phyloP scores from a whole-genome alignment of 92 coral and sea anemone species.

The Muricea muricata region DNA sequence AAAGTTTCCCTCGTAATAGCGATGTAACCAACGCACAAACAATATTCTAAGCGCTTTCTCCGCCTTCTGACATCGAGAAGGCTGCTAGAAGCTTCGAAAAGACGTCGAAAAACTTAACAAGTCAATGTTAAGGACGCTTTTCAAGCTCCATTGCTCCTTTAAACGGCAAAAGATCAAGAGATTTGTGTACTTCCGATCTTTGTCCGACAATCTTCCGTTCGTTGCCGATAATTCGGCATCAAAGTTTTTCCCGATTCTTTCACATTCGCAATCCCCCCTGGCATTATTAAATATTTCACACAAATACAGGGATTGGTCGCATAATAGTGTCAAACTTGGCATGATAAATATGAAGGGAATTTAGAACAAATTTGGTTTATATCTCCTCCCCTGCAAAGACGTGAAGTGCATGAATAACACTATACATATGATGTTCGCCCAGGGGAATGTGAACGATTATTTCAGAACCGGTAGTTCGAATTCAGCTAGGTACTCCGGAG shows the following conservation, averaged over 20 bases:
- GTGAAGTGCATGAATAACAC: no score
- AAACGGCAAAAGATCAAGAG: background rate
- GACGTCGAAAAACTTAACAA: background rate
- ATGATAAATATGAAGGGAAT: no score
- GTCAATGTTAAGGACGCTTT: background rate
- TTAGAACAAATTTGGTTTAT: background rate
- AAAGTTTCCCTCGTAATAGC: background rate
- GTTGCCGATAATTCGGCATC: background rate
- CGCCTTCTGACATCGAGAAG: background rate
- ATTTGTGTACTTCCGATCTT: constrained; percentile 38
- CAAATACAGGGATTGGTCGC: background rate
- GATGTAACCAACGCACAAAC: background rate
- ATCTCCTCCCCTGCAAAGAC: background rate
- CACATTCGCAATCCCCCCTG: background rate
- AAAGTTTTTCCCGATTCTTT: background rate
- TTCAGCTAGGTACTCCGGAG: no score
- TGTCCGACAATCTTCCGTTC: background rate
- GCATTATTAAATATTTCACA: background rate
- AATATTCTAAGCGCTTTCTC: background rate
- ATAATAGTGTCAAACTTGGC: no score
- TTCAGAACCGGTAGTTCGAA: background rate
- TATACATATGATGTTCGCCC: no score
- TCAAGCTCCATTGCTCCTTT: constrained; percentile 45
- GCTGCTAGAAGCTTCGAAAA: background rate
- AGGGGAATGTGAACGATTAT: no score